Base-by-base conservation (phyloP, 2,888 invertebrate species). In the Oligia latruncula region DNA sequence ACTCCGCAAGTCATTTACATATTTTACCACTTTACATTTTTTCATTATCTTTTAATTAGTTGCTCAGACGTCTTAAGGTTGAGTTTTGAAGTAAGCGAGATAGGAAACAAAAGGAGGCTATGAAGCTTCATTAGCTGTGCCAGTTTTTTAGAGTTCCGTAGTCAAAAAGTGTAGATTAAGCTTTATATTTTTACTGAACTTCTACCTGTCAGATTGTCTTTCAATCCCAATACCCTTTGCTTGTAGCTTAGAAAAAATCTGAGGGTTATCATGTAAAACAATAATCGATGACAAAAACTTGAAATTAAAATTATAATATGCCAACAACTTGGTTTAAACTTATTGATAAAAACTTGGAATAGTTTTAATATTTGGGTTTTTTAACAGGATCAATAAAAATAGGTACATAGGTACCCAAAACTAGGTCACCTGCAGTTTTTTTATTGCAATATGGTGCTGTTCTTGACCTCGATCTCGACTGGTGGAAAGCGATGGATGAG, bases 21-120 rank as follows among this genome's bases (percentile, higher is more conserved):
- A 93, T 91, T 93, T 94, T 93, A 87, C 80, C 86, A 91, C 90
- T 92, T 90, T 90, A 93, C 92, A 91, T 93, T 93, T 92, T 89
- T 93, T 94, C 94, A 95, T 95, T 95, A 93, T 93, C 93, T 95
- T 95, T 94, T 94, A 95, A 94, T 95, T 94, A 94, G 92, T 88
- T 90, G 82, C 90, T 91, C 91, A 88, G 90, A 92, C 90, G 91
- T 92, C 92, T 91, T 90, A 85, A 83, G 82, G 89, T 82, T 77
- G 87, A 88, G 82, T 92, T 90, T 87, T 88, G 85, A 89, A 90
- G 89, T 86, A 84, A 85, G 77, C 71, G 81, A 67, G 74, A 74
- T 35, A 74, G 72, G 77, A 82, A 82, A 84, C 82, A 83, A 88
- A 83, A 75, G 73, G 72, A 79, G 64, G 40, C 80, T 78, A 83